Evolutionary conservation across 2,113 vertebrate species (phyloP), one percentile per base, ranked within the genome.

Genomic region (Dryoscopus gambensis): DNA sequence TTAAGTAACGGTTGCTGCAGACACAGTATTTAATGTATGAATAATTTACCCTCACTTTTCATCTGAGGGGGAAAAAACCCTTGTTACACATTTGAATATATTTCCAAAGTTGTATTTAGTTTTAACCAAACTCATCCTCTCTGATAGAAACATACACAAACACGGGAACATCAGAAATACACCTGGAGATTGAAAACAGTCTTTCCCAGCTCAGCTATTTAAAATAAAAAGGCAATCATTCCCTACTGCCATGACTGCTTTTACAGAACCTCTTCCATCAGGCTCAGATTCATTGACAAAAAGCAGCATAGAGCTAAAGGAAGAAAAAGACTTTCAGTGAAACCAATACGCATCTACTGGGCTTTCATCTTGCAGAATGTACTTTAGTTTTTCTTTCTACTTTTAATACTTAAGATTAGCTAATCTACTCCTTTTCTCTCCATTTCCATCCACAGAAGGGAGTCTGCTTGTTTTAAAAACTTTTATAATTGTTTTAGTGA

Each of bases 11-110:
- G 21, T 33, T 67, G 28, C 28, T 44, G 7, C 50, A 70, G 68
- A 77, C 10, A 46, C 1, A 1, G 15, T 42, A 74, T 40, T 87
- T 84, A 78, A 59, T 13, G 3, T 63, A 78, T 11, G 24, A 84
- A 77, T 16, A 55, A 49, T 67, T 62, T 30, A 71, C 40, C 4
- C 13, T 71, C 44, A 47, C 5, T 71, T 82, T 84, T 71, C 28
- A 56, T 15, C 25, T 46, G 30, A 6, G 13, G 5, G 4, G 4
- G 1, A 1, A 13, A 37, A 50, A 42, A 1, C 0, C 3, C 3
- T 9, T 37, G 7, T 39, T 78, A 87, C 5, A n/a, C 7, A 78
- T 75, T 84, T 59, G 24, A 91, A 82, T 10, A 15, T 50, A 35
- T 42, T 94, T 81, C 10, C 14, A 35, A 63, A 74, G 21, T 46